phyloP scores from a whole-genome alignment of 1,140 invertebrate genomes.

The Drusus annulatus region DNA sequence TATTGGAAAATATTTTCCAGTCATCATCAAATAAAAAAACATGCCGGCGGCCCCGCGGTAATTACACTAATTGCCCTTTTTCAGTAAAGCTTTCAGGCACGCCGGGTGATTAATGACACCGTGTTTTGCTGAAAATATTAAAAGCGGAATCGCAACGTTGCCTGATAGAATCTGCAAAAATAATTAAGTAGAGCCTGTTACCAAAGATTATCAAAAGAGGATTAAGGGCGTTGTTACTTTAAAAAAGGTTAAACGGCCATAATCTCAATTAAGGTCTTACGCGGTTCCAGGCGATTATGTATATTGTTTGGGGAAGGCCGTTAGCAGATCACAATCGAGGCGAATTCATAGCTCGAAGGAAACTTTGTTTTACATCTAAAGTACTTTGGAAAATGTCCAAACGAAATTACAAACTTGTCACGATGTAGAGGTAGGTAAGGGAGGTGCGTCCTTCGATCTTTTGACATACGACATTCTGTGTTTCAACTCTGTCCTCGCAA shows the following conservation, averaged over 20 bases:
- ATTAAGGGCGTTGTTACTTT: background rate
- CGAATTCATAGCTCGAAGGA: no score
- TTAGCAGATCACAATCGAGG: no score
- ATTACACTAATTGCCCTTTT: constrained; percentile 59
- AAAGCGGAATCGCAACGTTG: constrained; percentile 19
- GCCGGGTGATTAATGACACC: constrained; percentile 53
- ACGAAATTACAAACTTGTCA: no score
- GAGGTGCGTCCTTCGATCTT: no score
- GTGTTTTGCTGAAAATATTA: constrained; percentile 47
- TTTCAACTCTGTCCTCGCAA: no score
- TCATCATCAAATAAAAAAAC: constrained; percentile 51
- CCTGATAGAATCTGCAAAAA: constrained; percentile 38
- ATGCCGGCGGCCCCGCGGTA: constrained; percentile 43
- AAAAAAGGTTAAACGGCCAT: background rate
- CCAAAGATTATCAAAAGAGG: constrained; percentile 22
- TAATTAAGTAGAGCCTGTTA: constrained; percentile 25
- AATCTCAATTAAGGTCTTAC: no score
- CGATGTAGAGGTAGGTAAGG: no score
- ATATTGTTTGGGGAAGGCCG: no score
- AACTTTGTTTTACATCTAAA: no score
- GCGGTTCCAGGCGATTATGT: no score
- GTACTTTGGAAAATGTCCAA: no score
- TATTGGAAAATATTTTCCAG: constrained; percentile 45
- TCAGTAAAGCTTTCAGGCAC: constrained; percentile 42
- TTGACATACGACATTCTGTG: no score